Evolutionary conservation across 2,888 invertebrate genomes (phyloP).

Genomic region (Morpho deidamia): DNA sequence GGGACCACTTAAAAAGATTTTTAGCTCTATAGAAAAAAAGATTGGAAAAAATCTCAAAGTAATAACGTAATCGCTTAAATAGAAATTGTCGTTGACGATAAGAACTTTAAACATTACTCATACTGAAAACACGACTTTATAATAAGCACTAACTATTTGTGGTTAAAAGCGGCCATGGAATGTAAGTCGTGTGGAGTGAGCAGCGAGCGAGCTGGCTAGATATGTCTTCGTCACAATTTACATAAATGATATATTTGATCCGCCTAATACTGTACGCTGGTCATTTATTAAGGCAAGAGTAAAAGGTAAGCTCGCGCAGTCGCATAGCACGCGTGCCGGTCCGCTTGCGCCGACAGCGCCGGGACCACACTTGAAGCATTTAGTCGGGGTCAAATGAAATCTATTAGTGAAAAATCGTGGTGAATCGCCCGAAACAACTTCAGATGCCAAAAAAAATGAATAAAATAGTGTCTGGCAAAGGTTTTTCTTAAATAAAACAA

Average conservation of each 20-base stretch:
- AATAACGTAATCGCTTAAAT: constrained; percentile 2
- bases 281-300: constrained; percentile 69
- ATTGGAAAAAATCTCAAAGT: not conserved
- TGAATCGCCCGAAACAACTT: not conserved
- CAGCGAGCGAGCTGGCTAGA: constrained; percentile 59
- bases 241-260: constrained; percentile 76
- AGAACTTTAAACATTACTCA: constrained; percentile 13
- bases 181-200: constrained; percentile 68
- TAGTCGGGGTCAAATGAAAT: not conserved
- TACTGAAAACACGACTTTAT: constrained; percentile 36
- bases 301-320: constrained; percentile 45
- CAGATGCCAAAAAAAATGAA: not conserved
- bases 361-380: constrained; percentile 61
- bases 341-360: constrained; percentile 59
- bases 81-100: constrained; percentile 14
- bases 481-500: not conserved
- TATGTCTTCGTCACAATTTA: constrained; percentile 79
- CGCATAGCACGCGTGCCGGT: constrained; percentile 72
- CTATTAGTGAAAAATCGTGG: not conserved
- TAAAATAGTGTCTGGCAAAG: too few species aligned
- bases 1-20: not conserved
- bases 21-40: not conserved
- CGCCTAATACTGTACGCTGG: constrained; percentile 70
- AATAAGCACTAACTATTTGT: constrained; percentile 43
- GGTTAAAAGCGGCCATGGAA: constrained; percentile 59